Conservation (phyloP, 2,888 invertebrate genomes). For the Machimus atricapillus region DNA sequence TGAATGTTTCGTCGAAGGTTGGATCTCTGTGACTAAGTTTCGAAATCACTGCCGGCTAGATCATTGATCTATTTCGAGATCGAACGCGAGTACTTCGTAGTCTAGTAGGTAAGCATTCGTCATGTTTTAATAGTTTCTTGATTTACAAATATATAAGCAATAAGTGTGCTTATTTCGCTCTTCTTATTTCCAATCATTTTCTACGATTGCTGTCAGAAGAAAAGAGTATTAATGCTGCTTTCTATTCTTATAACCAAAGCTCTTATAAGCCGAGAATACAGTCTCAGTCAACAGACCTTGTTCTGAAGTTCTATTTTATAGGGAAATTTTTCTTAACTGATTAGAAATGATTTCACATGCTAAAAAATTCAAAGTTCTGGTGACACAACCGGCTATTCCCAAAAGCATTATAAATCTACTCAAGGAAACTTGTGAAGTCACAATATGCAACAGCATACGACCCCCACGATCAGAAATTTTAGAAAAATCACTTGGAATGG, state of each 20-base stretch:
- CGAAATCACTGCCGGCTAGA: neutral
- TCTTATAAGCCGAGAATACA: neutral
- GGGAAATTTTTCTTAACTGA: no score
- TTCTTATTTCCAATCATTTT: neutral
- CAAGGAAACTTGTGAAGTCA: constrained; percentile 62
- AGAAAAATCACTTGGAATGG: constrained; percentile 56
- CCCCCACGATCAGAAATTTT: constrained; percentile 56
- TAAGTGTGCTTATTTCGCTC: neutral
- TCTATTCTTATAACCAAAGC: neutral
- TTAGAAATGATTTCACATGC: neutral
- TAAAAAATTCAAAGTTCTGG: constrained; percentile 67
- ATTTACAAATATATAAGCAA: no score
- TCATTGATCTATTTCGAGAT: neutral
- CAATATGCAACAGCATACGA: constrained; percentile 54
- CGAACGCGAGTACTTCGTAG: neutral
- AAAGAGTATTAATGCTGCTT: neutral
- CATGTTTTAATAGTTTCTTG: neutral
- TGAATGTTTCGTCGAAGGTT: neutral
- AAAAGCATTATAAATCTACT: constrained; percentile 71
- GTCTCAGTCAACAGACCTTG: neutral
- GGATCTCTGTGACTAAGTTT: neutral
- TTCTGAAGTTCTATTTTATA: neutral
- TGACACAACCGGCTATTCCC: constrained; percentile 75
- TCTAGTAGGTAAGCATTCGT: neutral
- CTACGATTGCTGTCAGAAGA: neutral